Evolutionary conservation across 2,113 vertebrate genomes (phyloP), one percentile per base, ranked within the genome.

Genomic region (Corythornis vintsioides): DNA sequence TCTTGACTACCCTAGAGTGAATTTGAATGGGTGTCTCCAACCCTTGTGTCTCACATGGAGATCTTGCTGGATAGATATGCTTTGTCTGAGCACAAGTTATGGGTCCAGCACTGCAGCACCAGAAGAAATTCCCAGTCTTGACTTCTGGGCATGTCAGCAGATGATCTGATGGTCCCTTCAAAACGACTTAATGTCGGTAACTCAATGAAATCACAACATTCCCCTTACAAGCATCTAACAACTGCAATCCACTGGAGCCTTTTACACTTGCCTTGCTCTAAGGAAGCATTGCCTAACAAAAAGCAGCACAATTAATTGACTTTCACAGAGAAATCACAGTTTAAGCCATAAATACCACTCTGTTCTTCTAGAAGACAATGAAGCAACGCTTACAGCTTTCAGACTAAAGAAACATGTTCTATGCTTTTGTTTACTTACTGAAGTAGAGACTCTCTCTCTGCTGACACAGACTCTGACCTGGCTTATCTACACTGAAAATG

Each of bases 221-320:
- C 0, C 0, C 35, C 42, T 31, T 17, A 4, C 19, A 64, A 29
- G 13, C 59, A 71, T 38, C 35, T 88, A n/a, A 24, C 0, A 4
- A 28, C 3, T 69, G 33, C 20, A 60, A 26, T 59, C 26, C 52
- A 66, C 38, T 0, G 3, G 47, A 61, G n/a, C 26, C 17, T 43
- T 93, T 53, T 53, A 45, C 29, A 9, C n/a, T 26, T 0, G 0
- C 55, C 64, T 80, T 38, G 10, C 31, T 76, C 47, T 47, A 15
- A 69, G 57, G 59, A 73, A 66, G 35, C 8, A 10, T 15, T 61
- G 35, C 42, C n/a, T 83, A 53, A 45, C 26, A 57, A 73, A 53
- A 1, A 50, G 15, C 70, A 55, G 57, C 42, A 69, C 38, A 86
- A 45, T 59, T 77, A 66, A 66, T 73, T 80, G 8, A 7, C 60